Evolutionary conservation across 1,140 invertebrate genomes (phyloP).

Genomic region (Trachymyrmex cornetzi): DNA sequence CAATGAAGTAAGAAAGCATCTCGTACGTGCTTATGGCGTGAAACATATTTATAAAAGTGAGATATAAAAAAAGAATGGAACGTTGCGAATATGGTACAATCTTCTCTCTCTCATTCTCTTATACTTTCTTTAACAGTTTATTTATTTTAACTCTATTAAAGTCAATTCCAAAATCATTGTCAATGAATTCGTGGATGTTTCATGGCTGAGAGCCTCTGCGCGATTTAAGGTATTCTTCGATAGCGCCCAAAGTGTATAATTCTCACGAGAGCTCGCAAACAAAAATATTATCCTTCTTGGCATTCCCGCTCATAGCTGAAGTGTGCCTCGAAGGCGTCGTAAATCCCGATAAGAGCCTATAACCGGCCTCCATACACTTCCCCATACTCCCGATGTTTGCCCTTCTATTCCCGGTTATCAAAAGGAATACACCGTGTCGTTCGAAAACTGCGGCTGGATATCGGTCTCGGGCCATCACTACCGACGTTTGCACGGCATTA

Average conservation of each 20-base stretch:
- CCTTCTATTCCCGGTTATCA: conserved; percentile 59
- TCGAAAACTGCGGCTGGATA: conserved; percentile 43
- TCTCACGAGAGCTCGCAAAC: conserved; percentile 64
- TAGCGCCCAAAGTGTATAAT: conserved; percentile 60
- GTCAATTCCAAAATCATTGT: neutral
- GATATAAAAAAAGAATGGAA: neutral
- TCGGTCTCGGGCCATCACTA: conserved; percentile 45
- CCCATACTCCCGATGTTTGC: conserved; percentile 45
- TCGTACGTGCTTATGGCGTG: neutral
- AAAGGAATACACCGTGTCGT: conserved; percentile 31
- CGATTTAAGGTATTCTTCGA: conserved; percentile 52
- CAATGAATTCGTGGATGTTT: neutral
- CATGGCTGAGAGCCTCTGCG: conserved; percentile 19
- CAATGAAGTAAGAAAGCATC: neutral
- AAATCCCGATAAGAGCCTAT: conserved; percentile 63
- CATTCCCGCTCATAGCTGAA: conserved; percentile 57
- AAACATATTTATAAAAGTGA: neutral
- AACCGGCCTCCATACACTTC: conserved; percentile 49
- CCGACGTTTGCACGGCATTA: conserved; percentile 11
- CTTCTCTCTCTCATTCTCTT: neutral
- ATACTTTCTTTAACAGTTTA: neutral
- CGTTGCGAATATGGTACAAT: neutral
- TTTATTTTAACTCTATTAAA: neutral
- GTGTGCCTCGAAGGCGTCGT: conserved; percentile 62
- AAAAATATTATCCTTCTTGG: conserved; percentile 62